Evolutionary conservation across 2,113 vertebrate species (phyloP), one percentile per base, ranked within the genome.

Genomic region (Rhineura floridana): DNA sequence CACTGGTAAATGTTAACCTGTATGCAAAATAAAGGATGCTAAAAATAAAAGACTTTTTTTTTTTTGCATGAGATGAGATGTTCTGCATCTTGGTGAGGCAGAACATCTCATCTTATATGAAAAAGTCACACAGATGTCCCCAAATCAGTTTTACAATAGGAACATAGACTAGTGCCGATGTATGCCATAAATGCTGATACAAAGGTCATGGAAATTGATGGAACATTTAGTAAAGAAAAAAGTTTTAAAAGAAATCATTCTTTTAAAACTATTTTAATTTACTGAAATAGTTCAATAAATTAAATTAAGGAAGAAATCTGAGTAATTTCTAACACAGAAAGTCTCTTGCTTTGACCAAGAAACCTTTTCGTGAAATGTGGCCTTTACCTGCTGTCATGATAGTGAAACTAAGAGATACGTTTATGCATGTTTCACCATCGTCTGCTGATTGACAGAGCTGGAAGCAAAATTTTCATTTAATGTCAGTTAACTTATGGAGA

Each of bases 391-490:
- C 59, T 2, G 13, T 28, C 30, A 28, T 25, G 62, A 70, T 52
- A 81, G 59, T 42, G 36, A 88, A 88, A 76, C 7, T 42, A 70
- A 39, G 23, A 17, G 44, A 50, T 55, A 33, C 28, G 0, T 46
- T 62, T 36, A 23, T 12, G 39, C 5, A 4, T 1, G 33, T 13
- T 36, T 81, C 75, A n/a, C 19, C 79, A 85, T 52, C 0, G 3
- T 0, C 11, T 62, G 52, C 87, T 5, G 76, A 70, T 75, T 78
- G 84, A 84, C 73, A 28, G 2, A 59, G 52, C 44, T 77, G 70
- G 63, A 10, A 62, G 86, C 63, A 84, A 50, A 85, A 75, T 63
- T 91, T 0, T 25, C 28, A 89, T 81, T 85, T 76, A 67, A 70
- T 7, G 83, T 50, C 69, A 23, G 82, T 50, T n/a, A 50, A 55